Evolutionary conservation across 1,140 invertebrate species (phyloP), one percentile per base, ranked within the genome.

Genomic region (Mylabris phalerata): DNA sequence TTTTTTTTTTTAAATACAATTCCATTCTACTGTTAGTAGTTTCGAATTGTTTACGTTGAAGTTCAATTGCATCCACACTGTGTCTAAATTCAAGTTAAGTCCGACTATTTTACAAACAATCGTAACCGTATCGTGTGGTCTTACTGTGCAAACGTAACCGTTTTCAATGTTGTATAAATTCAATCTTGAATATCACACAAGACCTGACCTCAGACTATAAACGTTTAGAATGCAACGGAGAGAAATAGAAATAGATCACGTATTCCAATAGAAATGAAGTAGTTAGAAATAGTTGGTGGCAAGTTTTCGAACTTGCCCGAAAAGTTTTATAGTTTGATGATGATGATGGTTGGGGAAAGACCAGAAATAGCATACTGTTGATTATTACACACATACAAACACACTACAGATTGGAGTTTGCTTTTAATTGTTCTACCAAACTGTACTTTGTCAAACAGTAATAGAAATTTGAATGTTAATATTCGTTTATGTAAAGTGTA

Each of bases 381-480:
- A 54, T 54, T 54, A 54, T 54, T 19, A 43, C 50, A 54, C 26
- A 54, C 51, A 32, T 7, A 32, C 32, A 32, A 5, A 32, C 7
- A 32, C 32, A 32, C 7, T 32, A 32, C 7, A 32, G 7, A 54
- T 46, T 19, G 42, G 51, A 54, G 51, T 54, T 54, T 46, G 51
- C 51, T 54, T 54, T 54, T 54, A 54, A 54, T 54, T 54, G 51
- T 54, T 54, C 50, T 44, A 6, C 50, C 42, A 46, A 54, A 41
- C 45, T 54, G 46, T 54, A 54, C 42, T 54, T 54, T 26, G 42
- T 54, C 51, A 54, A 54, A 54, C 51, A 54, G 51, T 38, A 46
- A 54, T 54, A 54, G 51, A 54, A 54, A 54, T 54, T 54, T 54
- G 51, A 54, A 54, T 54, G 51, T 46, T 54, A 54, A 54, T 54